A percentile compares a stretch with the other conserved stretches of the same genome.
Evolutionary conservation across 2,113 vertebrate species (phyloP).

Genomic region (Callaeas wilsoni): DNA sequence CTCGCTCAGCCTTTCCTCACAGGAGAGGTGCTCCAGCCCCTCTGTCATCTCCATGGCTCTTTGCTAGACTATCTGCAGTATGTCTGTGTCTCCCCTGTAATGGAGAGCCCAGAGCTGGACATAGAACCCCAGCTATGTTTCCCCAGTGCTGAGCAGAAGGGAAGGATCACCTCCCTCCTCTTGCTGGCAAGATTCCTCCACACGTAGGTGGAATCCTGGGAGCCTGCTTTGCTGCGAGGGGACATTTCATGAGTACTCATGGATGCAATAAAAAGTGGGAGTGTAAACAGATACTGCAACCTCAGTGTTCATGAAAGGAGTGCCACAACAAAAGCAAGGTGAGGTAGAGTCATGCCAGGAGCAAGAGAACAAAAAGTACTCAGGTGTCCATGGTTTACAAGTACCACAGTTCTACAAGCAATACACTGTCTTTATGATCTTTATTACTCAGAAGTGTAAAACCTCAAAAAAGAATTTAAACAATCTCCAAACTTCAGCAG

Average conservation of each 20-base stretch:
- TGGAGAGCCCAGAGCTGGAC: neutral
- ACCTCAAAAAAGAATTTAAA: neutral
- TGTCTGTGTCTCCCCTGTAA: neutral
- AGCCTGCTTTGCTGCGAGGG: neutral
- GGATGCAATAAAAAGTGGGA: neutral
- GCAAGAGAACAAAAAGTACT: neutral
- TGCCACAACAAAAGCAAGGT: neutral
- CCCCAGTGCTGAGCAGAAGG: neutral
- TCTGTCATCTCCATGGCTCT: neutral
- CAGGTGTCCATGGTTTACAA: neutral
- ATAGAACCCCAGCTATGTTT: neutral
- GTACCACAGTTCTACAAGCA: neutral
- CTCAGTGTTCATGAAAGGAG: neutral
- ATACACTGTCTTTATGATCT: neutral
- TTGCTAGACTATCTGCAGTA: neutral
- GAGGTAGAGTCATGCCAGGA: neutral
- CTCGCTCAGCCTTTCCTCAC: neutral
- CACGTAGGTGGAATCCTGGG: neutral
- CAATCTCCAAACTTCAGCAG: neutral
- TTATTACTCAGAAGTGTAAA: neutral
- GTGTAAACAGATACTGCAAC: neutral
- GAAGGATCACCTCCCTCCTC: neutral
- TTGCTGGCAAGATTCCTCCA: neutral
- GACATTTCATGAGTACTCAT: neutral
- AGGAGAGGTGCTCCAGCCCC: neutral